phyloP scores from a whole-genome alignment of 2,888 invertebrate genomes.

The Thera obeliscata region DNA sequence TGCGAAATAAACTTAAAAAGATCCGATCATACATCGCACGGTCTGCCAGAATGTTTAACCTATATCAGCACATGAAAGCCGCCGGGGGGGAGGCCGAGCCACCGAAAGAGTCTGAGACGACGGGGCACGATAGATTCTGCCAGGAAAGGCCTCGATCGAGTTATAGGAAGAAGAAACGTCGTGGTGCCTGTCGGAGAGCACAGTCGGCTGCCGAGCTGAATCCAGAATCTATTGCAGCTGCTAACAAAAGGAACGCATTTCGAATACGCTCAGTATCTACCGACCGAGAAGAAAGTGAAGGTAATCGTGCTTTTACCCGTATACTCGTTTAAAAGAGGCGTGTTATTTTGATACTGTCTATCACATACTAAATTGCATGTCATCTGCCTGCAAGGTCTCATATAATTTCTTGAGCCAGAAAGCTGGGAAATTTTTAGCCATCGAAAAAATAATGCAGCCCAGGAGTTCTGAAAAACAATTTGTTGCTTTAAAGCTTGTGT shows the following conservation, averaged over 20 bases:
- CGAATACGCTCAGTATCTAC: conserved; percentile 87
- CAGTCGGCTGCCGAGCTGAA: conserved; percentile 89
- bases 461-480: neutral
- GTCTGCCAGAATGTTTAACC: conserved; percentile 87
- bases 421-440: neutral
- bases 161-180: conserved; percentile 81
- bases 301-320: conserved; percentile 51
- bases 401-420: neutral
- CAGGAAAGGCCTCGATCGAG: conserved; percentile 85
- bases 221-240: conserved; percentile 85
- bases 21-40: conserved; percentile 51
- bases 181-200: conserved; percentile 86
- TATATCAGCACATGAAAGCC: conserved; percentile 88
- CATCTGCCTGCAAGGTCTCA: neutral
- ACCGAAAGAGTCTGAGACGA: conserved; percentile 85
- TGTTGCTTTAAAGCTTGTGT: neutral
- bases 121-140: conserved; percentile 92
- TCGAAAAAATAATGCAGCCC: neutral
- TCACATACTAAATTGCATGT: neutral
- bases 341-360: neutral
- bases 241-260: conserved; percentile 86
- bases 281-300: conserved; percentile 85
- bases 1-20: conserved; percentile 56
- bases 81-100: conserved; percentile 83
- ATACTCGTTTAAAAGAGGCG: neutral